Base-by-base conservation (phyloP, 2,797 vertebrate genomes). In the Pipistrellus nathusii region DNA sequence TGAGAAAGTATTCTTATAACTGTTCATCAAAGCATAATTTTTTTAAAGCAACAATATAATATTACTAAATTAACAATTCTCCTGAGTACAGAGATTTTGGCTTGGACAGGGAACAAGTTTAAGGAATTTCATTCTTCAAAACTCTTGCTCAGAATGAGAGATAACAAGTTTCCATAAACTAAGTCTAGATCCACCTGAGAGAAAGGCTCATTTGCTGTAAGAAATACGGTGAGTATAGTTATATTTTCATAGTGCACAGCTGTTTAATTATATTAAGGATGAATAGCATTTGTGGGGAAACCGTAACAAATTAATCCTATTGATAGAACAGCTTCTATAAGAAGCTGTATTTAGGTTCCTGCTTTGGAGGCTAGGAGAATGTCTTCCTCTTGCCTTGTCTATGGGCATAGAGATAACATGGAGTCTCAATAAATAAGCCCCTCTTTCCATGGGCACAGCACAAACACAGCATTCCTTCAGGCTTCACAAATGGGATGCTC, bases 201-300 rank as follows among this genome's bases (percentile, higher is more conserved):
- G n/a, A 92, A 85, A 82, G 35, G 27, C 1, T 13, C 5, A 55
- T 57, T 80, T 91, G 66, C 27, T 77, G 30, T 59, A 44, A 87
- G 55, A 78, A 41, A 82, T 89, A 53, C 0, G 59, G 25, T 41
- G 15, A 93, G 32, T 82, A 81, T 2, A 71, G 5, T 57, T 86
- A 76, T 15, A 57, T 38, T 89, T 23, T 89, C n/a, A 84, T 13
- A 89, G 48, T 77, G 20, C 4, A 78, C 15, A 88, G 51, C 1
- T 88, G 30, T 88, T 78, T 81, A 89, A 73, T 89, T 89, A 93
- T 59, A 9, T 72, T 88, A 93, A 93, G 38, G 84, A 18, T 68
- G 20, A 94, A 90, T 9, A 75, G 12, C 3, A 93, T 91, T 77
- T 53, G 7, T 8, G 14, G 5, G 7, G 35, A 23, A 72, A 55